phyloP scores from a whole-genome alignment of 2,888 invertebrate genomes.

The Epinotia bilunana region DNA sequence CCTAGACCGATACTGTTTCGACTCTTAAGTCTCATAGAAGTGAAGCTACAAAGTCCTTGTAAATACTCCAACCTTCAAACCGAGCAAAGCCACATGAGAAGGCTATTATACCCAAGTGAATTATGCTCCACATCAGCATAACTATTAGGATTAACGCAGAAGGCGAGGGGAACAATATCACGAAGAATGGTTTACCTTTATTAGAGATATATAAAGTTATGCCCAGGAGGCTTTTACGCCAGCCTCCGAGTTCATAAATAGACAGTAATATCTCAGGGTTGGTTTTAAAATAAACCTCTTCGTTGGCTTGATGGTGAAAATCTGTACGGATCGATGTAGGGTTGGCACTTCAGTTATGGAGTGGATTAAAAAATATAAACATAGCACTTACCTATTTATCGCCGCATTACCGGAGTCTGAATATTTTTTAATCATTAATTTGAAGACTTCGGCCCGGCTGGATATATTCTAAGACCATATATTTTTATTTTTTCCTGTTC shows the following conservation, averaged over 20 bases:
- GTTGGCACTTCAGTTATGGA: constrained; percentile 2
- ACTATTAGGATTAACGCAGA: constrained; percentile 18
- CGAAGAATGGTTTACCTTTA: constrained; percentile 24
- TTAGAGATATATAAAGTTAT: constrained; percentile 39
- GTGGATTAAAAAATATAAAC: too few relatives aligned
- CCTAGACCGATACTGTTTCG: too few relatives aligned
- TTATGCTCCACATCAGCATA: constrained; percentile 10
- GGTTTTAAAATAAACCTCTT: constrained; percentile 43
- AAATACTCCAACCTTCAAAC: not conserved
- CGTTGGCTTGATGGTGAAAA: constrained; percentile 37
- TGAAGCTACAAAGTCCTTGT: not conserved
- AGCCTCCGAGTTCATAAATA: constrained; percentile 40
- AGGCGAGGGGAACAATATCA: constrained; percentile 26
- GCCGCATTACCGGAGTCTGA: too few relatives aligned
- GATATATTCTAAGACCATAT: too few relatives aligned
- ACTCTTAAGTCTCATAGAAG: not conserved
- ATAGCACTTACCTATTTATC: too few relatives aligned
- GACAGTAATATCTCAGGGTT: constrained; percentile 38
- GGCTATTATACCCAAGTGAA: constrained; percentile 3
- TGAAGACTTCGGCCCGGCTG: too few relatives aligned
- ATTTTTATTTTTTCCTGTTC: too few relatives aligned
- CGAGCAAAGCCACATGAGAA: not conserved
- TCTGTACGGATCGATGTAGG: constrained; percentile 34
- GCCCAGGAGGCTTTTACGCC: constrained; percentile 36
- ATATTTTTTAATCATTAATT: too few relatives aligned